Percentiles rank a stretch among this genome's conserved stretches.
phyloP scores from a whole-genome alignment of 2,797 vertebrate genomes.

The Chloroceryle amazona region DNA sequence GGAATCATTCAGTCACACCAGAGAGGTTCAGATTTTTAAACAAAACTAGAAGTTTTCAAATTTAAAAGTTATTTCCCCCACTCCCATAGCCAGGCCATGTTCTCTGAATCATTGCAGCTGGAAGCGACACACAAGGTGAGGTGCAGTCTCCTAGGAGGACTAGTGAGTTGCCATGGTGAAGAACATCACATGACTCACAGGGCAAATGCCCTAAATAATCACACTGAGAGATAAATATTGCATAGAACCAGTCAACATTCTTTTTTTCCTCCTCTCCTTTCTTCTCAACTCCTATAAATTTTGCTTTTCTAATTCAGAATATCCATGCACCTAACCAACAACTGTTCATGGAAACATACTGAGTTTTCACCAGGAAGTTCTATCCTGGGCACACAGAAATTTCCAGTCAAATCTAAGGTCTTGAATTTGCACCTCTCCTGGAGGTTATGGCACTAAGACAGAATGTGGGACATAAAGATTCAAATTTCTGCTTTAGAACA shows the following conservation, averaged over 20 bases:
- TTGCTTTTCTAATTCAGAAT: not conserved
- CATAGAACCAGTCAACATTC: not conserved
- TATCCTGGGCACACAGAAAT: not conserved
- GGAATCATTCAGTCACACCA: slow-evolving; percentile 17
- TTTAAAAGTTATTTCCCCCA: slow-evolving; percentile 1
- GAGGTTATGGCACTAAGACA: not conserved
- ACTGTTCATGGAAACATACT: not conserved
- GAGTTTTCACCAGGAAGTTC: not conserved
- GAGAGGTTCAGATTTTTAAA: not conserved
- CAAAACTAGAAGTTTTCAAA: slow-evolving; percentile 45
- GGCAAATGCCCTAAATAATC: not conserved
- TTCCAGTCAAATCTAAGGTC: not conserved
- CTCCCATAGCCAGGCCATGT: not conserved
- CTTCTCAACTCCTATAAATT: not conserved
- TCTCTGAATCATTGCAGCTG: slow-evolving; percentile 23
- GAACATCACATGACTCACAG: not conserved
- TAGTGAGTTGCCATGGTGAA: not conserved
- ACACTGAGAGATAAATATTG: not conserved
- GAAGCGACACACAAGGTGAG: not conserved
- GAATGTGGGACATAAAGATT: not conserved
- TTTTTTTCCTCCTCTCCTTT: not conserved
- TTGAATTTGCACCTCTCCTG: not conserved
- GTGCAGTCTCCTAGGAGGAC: not conserved
- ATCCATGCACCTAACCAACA: not conserved
- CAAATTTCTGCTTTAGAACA: not conserved